Base-by-base conservation (phyloP, 2,888 invertebrate genomes). In the Melipona bicolor region DNA sequence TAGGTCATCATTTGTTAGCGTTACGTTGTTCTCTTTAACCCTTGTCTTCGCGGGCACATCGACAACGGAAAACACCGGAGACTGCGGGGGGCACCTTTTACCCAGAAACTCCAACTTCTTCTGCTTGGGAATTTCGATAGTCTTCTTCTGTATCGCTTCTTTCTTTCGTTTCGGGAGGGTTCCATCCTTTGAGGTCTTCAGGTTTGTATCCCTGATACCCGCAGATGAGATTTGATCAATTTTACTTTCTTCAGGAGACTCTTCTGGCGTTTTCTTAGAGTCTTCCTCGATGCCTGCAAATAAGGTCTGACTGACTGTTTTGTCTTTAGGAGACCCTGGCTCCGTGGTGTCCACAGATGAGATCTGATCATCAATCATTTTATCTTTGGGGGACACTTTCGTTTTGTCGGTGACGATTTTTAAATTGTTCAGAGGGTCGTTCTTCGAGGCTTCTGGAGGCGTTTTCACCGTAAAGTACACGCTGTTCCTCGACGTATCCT, bases 401-500 rank as follows among this genome's bases (percentile, higher is more conserved):
- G 59, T 61, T 19, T 67, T 77, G n/a, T 82, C 79, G 3, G 9
- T 19, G 0, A 67, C 15, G 9, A n/a, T 52, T 2, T 73, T 43
- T 19, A 68, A 9, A 2, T 27, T 36, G 24, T 73, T 68, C 50
- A 79, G 2, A 4, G 84, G 84, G 27, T 84, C 75, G 5, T 0
- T 74, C 32, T 49, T 85, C n/a, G 15, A 0, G 3, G 49, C 59
- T 19, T 89, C 89, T 4, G 68, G 68, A 0, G 85, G 84, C 0
- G 84, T 85, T 77, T 90, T 94, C 75, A 94, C 82, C n/a, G 94
- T 94, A 27, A 93, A 90, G 74, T 94, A 85, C 27, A 92, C 94
- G 77, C 94, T 94, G 79, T 94, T 94, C 24, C 93, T 89, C 54
- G 94, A 87, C 1, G 92, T 88, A 75, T 94, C 94, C 78, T 90